These are phyloP conservation scores for Aphrophora alni DNA, from an alignment of 2,888 invertebrate genomes.

Conservation along the genomic window DNA sequence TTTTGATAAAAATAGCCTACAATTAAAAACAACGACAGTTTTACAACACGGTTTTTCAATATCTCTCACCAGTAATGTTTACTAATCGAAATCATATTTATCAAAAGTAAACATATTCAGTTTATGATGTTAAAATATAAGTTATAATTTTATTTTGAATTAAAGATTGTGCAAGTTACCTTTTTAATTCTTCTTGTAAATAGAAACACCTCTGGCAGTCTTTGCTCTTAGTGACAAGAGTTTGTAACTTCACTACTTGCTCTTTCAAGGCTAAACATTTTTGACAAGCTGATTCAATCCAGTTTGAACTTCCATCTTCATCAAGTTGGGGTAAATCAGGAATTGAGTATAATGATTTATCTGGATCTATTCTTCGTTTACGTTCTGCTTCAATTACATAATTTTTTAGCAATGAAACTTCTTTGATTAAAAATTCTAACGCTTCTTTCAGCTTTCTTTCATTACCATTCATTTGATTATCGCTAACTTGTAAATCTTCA, in stretches of 20 bases:
- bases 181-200: slow-evolving; percentile 62
- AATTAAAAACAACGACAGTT: no score
- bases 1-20: no score
- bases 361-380: slow-evolving; percentile 37
- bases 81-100: no score
- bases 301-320: slow-evolving; percentile 41
- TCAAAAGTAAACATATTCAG: no score
- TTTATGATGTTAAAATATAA: no score
- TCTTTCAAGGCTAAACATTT: slow-evolving; percentile 65
- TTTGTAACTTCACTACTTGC: slow-evolving; percentile 59
- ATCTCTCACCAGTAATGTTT: no score
- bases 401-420: slow-evolving; percentile 46
- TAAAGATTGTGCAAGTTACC: no score
- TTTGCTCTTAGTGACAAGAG: slow-evolving; percentile 53
- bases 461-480: slow-evolving; percentile 41
- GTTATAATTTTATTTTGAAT: no score
- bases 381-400: slow-evolving; percentile 42
- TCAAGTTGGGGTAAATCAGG: slow-evolving; percentile 18
- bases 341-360: neutral
- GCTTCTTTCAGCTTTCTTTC: slow-evolving; percentile 48
- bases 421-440: slow-evolving; percentile 48
- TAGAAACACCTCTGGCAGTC: slow-evolving; percentile 61
- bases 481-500: slow-evolving; percentile 43
- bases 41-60: no score
- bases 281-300: slow-evolving; percentile 62